Percentiles rank a stretch among this genome's conserved stretches.
Evolutionary conservation across 2,888 invertebrate species (phyloP).

Genomic region (Julus scanicus): DNA sequence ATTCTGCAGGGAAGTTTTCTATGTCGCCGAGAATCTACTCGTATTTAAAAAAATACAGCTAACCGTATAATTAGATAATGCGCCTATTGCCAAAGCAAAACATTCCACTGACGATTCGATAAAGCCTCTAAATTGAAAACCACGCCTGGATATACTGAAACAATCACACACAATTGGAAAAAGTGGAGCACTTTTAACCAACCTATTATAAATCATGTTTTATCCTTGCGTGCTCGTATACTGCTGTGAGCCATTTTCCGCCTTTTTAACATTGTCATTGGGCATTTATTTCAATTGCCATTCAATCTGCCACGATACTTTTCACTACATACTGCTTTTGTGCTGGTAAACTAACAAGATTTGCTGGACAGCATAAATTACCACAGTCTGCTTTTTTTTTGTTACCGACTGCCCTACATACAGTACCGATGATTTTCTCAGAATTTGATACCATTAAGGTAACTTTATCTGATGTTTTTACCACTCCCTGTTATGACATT

Average conservation of each 20-base stretch:
- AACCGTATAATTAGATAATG: conserved; percentile 10
- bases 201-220: conserved; percentile 34
- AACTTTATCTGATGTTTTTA: neutral
- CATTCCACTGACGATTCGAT: conserved; percentile 13
- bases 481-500: neutral
- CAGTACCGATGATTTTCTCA: neutral
- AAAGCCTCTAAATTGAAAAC: conserved; percentile 26
- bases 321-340: neutral
- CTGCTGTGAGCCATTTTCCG: conserved; percentile 42
- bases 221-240: conserved; percentile 29
- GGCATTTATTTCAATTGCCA: conserved; percentile 27
- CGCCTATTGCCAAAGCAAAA: neutral
- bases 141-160: conserved; percentile 30
- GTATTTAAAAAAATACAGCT: neutral
- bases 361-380: conserved; percentile 35
- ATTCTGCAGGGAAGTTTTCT: neutral
- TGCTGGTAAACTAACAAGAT: neutral
- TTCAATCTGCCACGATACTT: conserved; percentile 14
- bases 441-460: conserved; percentile 25
- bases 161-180: conserved; percentile 34
- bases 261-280: conserved; percentile 36
- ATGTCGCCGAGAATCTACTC: conserved; percentile 6
- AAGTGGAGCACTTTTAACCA: conserved; percentile 24
- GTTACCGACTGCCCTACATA: neutral
- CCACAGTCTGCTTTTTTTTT: neutral